Percentiles rank a stretch among this genome's conserved stretches.
These are phyloP conservation scores for Scylla paramamosain DNA, from an alignment of 1,140 invertebrate species.

Conservation along the genomic window DNA sequence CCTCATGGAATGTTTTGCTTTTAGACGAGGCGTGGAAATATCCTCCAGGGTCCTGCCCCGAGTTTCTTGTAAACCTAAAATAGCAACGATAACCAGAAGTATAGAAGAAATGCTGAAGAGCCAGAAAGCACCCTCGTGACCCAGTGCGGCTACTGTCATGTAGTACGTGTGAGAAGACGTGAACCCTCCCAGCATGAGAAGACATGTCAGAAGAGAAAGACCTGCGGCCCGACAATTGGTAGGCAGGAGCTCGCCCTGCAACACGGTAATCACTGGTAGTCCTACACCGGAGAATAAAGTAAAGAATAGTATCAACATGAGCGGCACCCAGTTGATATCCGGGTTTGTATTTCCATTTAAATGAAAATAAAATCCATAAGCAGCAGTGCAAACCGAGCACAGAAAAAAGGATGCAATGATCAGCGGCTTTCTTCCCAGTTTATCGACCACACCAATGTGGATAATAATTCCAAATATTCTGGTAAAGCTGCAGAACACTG, in stretches of 20 bases:
- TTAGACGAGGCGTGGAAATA: not conserved
- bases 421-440: constrained; percentile 24
- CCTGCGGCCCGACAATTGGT: constrained; percentile 15
- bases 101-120: not conserved
- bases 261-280: not conserved
- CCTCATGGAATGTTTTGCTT: not conserved
- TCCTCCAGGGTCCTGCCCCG: constrained; percentile 9
- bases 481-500: not conserved
- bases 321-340: not conserved
- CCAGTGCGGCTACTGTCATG: constrained; percentile 29
- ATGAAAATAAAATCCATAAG: not conserved
- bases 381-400: not conserved
- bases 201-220: not conserved
- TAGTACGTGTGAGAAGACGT: not conserved
- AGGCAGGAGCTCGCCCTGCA: not conserved
- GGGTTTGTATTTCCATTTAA: not conserved
- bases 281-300: not conserved
- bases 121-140: not conserved
- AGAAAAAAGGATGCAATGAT: not conserved
- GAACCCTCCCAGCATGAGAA: not conserved
- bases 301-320: not conserved
- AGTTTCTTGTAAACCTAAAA: constrained; percentile 15
- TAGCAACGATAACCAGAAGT: not conserved
- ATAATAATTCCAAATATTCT: not conserved
- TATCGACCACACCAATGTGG: not conserved